These are phyloP conservation scores for Xylocampa areola DNA, from an alignment of 2,888 invertebrate genomes.

Conservation along the genomic window DNA sequence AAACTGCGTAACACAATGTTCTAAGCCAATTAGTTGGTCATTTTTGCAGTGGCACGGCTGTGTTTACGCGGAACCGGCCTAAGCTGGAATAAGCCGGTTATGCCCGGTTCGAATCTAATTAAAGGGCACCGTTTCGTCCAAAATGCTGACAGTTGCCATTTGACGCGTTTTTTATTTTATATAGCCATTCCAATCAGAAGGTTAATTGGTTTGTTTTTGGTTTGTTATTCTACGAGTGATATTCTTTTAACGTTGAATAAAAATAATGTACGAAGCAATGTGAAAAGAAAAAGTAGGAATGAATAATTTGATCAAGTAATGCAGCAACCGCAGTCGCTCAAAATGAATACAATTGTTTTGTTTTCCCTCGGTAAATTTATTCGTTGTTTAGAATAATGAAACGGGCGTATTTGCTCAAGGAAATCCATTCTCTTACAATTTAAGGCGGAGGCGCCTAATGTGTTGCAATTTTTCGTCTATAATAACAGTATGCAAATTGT, in stretches of 20 bases:
- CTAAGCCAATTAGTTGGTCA: slow-evolving; percentile 89
- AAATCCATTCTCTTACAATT: slow-evolving; percentile 87
- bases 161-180: slow-evolving; percentile 76
- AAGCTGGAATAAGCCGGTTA: slow-evolving; percentile 88
- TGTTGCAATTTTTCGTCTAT: slow-evolving; percentile 84
- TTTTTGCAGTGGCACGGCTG: slow-evolving; percentile 84
- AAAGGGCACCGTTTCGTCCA: slow-evolving; percentile 84
- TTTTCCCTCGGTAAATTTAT: slow-evolving; percentile 87
- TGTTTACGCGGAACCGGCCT: slow-evolving; percentile 78
- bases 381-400: slow-evolving; percentile 88
- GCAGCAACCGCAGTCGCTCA: slow-evolving; percentile 83
- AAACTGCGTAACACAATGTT: slow-evolving; percentile 83
- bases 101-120: slow-evolving; percentile 87
- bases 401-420: slow-evolving; percentile 83
- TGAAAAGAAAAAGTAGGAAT: slow-evolving; percentile 70
- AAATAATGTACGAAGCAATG: slow-evolving; percentile 56
- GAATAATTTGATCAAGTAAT: slow-evolving; percentile 86
- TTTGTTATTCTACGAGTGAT: slow-evolving; percentile 58
- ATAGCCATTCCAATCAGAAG: slow-evolving; percentile 73
- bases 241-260: slow-evolving; percentile 55
- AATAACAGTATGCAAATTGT: slow-evolving; percentile 79
- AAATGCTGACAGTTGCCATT: slow-evolving; percentile 86
- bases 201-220: slow-evolving; percentile 80
- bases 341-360: slow-evolving; percentile 88
- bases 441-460: slow-evolving; percentile 83